phyloP scores from a whole-genome alignment of 2,113 vertebrate genomes.

The Hyaena hyaena region DNA sequence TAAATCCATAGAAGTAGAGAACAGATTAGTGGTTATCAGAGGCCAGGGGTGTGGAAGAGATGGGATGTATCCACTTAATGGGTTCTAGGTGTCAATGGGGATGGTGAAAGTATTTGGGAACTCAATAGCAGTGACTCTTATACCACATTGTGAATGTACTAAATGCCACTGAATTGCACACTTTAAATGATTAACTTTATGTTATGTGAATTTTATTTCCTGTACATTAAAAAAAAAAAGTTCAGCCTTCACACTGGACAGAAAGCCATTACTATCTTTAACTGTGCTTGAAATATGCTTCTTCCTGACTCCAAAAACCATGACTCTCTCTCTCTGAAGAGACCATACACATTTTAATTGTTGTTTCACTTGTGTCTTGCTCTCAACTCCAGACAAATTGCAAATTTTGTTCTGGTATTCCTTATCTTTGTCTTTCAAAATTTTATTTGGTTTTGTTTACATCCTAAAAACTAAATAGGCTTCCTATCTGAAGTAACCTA shows the following conservation, averaged over 20 bases:
- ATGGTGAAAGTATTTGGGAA: not conserved
- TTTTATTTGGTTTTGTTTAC: not conserved
- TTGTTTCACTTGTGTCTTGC: not conserved
- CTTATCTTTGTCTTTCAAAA: not conserved
- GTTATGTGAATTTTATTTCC: not conserved
- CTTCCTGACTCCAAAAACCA: not conserved
- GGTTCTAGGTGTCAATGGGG: not conserved
- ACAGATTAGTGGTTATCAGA: not conserved
- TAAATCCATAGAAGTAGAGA: not conserved
- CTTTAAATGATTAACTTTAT: constrained; percentile 15
- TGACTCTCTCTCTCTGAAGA: not conserved
- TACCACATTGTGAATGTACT: not conserved
- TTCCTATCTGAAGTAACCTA: not conserved
- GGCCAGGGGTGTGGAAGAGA: rapidly evolving
- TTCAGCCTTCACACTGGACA: not conserved
- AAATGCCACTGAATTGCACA: not conserved
- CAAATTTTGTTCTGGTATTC: not conserved
- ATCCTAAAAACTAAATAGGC: not conserved
- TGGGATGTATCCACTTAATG: not conserved
- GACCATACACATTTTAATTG: not conserved
- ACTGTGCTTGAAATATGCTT: not conserved
- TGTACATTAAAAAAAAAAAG: not conserved
- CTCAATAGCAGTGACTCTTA: not conserved
- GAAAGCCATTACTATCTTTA: not conserved
- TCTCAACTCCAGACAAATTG: not conserved